Conservation (phyloP, 30 jellyfish, hydroid and myxozoan genomes). For the Aurelia sp. region DNA sequence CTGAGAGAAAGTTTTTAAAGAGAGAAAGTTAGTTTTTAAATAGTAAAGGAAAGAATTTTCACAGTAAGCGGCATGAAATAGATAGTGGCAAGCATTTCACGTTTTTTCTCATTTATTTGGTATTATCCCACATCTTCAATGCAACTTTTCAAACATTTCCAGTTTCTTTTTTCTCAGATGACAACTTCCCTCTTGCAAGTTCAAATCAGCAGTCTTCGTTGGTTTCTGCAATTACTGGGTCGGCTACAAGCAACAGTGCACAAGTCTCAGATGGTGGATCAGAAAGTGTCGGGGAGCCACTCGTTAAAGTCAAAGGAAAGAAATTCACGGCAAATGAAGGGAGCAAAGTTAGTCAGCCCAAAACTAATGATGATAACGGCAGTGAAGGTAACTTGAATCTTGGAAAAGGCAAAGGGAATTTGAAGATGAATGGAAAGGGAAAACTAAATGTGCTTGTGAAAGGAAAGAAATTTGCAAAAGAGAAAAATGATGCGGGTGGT, state of each 20-base stretch:
- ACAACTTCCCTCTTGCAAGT: background rate
- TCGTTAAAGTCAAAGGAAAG: constrained; percentile 11
- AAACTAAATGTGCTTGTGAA: constrained; percentile 18
- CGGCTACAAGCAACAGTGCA: constrained; percentile 20
- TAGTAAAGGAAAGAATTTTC: too few relatives aligned
- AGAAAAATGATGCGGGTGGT: background rate
- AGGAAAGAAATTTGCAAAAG: constrained; percentile 27
- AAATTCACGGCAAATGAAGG: constrained; percentile 19
- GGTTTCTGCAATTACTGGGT: too few relatives aligned
- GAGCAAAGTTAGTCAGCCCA: constrained; percentile 18
- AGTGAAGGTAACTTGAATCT: background rate
- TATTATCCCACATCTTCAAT: too few relatives aligned
- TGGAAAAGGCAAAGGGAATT: constrained; percentile 5
- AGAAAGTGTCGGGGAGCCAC: constrained; percentile 20
- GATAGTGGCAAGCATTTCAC: too few relatives aligned
- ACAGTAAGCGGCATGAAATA: too few relatives aligned
- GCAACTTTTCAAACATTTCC: background rate
- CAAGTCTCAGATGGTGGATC: background rate
- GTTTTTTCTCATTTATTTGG: too few relatives aligned
- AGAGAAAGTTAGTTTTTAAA: too few relatives aligned
- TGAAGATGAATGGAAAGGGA: constrained; percentile 3
- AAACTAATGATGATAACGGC: background rate
- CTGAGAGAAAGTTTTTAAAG: too few relatives aligned
- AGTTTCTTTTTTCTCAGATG: constrained; percentile 25
- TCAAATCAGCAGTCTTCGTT: too few relatives aligned